A percentile compares a stretch with the other conserved stretches of the same genome.
Evolutionary conservation across 2,888 invertebrate genomes (phyloP).

Genomic region (Chrysolina oricalcia): DNA sequence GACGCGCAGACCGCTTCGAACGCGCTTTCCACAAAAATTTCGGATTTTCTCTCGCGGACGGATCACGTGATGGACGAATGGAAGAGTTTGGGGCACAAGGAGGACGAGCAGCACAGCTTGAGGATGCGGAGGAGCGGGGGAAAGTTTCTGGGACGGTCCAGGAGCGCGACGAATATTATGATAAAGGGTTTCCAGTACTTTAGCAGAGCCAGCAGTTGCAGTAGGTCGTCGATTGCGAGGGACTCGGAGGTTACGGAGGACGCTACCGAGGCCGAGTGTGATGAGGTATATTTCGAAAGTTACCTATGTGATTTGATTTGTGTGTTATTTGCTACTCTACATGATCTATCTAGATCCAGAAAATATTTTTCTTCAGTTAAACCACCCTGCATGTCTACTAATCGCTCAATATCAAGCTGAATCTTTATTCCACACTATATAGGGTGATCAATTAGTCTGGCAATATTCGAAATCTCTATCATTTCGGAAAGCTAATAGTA

Average conservation of each 20-base stretch:
- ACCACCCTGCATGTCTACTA: too few species aligned
- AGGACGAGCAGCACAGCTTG: slow-evolving; percentile 65
- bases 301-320: slow-evolving; percentile 5
- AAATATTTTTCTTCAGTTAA: too few species aligned
- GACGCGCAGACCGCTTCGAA: slow-evolving; percentile 87
- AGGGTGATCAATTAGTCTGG: too few species aligned
- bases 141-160: slow-evolving; percentile 76
- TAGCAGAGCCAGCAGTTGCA: slow-evolving; percentile 76
- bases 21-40: slow-evolving; percentile 83
- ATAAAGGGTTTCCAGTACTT: slow-evolving; percentile 86
- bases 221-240: slow-evolving; percentile 71
- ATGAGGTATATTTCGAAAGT: slow-evolving; percentile 74
- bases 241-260: slow-evolving; percentile 76
- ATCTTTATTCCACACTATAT: too few species aligned
- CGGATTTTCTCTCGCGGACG: slow-evolving; percentile 85
- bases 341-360: background rate
- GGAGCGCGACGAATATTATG: slow-evolving; percentile 87
- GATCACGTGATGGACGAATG: slow-evolving; percentile 94
- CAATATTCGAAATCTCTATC: too few species aligned
- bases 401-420: too few species aligned
- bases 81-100: slow-evolving; percentile 80
- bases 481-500: too few species aligned
- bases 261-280: slow-evolving; percentile 76
- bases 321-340: background rate
- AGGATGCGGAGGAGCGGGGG: slow-evolving; percentile 62